Percentiles rank a stretch among this genome's conserved stretches.
Conservation (phyloP, 1,140 invertebrate species). For the Venturia canescens region DNA sequence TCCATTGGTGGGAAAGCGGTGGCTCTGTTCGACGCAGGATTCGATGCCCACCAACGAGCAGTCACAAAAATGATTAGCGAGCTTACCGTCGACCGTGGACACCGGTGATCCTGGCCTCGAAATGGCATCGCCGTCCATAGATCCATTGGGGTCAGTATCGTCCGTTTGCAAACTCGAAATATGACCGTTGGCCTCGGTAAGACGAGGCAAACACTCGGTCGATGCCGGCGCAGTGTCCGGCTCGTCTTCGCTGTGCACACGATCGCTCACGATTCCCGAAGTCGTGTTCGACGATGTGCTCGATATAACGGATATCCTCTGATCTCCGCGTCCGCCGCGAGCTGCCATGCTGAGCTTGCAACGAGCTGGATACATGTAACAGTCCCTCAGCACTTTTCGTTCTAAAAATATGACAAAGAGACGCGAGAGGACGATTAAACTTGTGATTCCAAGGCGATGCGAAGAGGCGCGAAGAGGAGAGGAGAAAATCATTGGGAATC, state of each 20-base stretch:
- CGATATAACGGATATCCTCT: conserved; percentile 93
- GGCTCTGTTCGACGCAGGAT: neutral
- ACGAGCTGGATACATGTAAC: conserved; percentile 80
- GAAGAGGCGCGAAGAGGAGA: neutral
- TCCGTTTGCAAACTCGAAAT: conserved; percentile 54
- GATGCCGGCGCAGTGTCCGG: conserved; percentile 82
- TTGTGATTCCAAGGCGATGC: neutral
- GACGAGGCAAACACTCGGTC: conserved; percentile 70
- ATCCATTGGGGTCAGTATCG: conserved; percentile 14
- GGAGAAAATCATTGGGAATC: neutral
- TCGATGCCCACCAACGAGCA: neutral
- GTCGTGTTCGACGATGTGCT: conserved; percentile 95
- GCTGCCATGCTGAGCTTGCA: conserved; percentile 80
- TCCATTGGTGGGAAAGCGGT: neutral
- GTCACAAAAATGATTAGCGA: neutral
- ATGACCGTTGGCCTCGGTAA: conserved; percentile 62
- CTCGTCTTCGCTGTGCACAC: conserved; percentile 95
- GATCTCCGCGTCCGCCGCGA: conserved; percentile 83
- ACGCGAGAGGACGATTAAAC: neutral
- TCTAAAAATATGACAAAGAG: conserved; percentile 65
- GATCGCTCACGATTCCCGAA: conserved; percentile 95
- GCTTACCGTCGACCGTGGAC: conserved; percentile 66
- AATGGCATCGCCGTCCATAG: conserved; percentile 11
- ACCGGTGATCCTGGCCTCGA: conserved; percentile 65
- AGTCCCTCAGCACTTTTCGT: conserved; percentile 77